These are phyloP conservation scores for Desmophyllum pertusum DNA, from an alignment of 92 coral and sea anemone genomes.

Conservation along the genomic window DNA sequence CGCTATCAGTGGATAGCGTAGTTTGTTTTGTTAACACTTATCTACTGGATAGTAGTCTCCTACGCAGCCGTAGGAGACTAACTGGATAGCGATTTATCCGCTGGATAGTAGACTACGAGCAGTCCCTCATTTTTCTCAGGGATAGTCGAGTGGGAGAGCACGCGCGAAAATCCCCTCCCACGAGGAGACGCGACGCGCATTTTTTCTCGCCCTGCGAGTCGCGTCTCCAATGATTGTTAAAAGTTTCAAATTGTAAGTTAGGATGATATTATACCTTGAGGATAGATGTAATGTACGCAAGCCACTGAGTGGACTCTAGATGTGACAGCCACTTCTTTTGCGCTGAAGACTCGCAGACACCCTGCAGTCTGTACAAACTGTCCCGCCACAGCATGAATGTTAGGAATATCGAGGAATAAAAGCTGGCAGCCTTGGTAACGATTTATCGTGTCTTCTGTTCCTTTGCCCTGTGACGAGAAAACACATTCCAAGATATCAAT, in stretches of 20 bases:
- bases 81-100: too few relatives aligned
- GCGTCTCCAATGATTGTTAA: too few relatives aligned
- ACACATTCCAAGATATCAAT: neutral
- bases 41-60: too few relatives aligned
- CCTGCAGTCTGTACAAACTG: slow-evolving; percentile 90
- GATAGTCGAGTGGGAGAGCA: too few relatives aligned
- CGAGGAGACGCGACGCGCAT: too few relatives aligned
- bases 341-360: slow-evolving; percentile 92
- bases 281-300: slow-evolving; percentile 90
- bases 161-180: too few relatives aligned
- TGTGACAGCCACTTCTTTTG: slow-evolving; percentile 99
- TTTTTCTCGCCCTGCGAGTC: too few relatives aligned
- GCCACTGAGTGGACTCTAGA: slow-evolving; percentile 97
- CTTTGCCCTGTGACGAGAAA: slow-evolving; percentile 80
- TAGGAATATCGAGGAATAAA: slow-evolving; percentile 91
- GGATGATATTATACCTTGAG: slow-evolving; percentile 67
- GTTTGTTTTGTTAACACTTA: too few relatives aligned
- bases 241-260: neutral
- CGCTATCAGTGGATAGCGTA: too few relatives aligned
- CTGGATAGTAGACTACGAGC: too few relatives aligned
- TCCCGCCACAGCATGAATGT: slow-evolving; percentile 97
- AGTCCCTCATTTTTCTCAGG: too few relatives aligned
- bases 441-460: slow-evolving; percentile 94
- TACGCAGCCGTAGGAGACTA: too few relatives aligned
- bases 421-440: slow-evolving; percentile 94